These are phyloP conservation scores for Hirtodrosophila trivittata DNA, from an alignment of 2,888 invertebrate species.

Conservation along the genomic window DNA sequence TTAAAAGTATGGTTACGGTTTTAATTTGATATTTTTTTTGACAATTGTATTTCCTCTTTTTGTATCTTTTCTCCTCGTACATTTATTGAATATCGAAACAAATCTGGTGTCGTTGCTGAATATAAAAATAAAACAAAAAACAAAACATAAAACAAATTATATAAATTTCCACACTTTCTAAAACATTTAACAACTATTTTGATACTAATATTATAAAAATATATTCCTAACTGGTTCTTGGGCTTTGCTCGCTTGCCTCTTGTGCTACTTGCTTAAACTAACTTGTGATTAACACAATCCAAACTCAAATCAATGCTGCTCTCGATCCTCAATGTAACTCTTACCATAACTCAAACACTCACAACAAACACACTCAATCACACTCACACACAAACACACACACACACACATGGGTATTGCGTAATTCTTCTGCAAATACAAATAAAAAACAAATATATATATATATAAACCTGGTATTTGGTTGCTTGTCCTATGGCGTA, in stretches of 20 bases:
- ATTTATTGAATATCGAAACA: conserved; percentile 60
- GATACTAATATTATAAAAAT: conserved; percentile 42
- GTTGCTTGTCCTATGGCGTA: conserved; percentile 65
- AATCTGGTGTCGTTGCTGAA: conserved; percentile 81
- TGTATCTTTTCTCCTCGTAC: conserved; percentile 73
- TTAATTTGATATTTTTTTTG: conserved; percentile 71
- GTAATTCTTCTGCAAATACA: conserved; percentile 61
- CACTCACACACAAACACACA: conserved; percentile 24
- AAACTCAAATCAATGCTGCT: conserved; percentile 41
- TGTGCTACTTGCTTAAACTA: conserved; percentile 46
- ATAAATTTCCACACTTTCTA: not conserved
- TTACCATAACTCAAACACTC: conserved; percentile 35
- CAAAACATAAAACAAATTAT: conserved; percentile 21
- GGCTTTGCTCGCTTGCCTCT: conserved; percentile 77
- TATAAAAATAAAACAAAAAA: conserved; percentile 32
- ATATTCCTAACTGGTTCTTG: conserved; percentile 43
- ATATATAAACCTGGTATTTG: conserved; percentile 59
- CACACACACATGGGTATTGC: conserved; percentile 71
- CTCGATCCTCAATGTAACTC: conserved; percentile 45
- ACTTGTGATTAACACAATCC: conserved; percentile 58
- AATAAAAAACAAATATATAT: conserved; percentile 9
- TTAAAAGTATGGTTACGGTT: conserved; percentile 69
- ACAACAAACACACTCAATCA: no score
- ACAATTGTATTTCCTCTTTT: conserved; percentile 77
- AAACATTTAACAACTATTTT: conserved; percentile 37